A percentile compares a stretch with the other conserved stretches of the same genome.
These are phyloP conservation scores for Nymphalis c-album DNA, from an alignment of 2,888 invertebrate species.

Conservation along the genomic window DNA sequence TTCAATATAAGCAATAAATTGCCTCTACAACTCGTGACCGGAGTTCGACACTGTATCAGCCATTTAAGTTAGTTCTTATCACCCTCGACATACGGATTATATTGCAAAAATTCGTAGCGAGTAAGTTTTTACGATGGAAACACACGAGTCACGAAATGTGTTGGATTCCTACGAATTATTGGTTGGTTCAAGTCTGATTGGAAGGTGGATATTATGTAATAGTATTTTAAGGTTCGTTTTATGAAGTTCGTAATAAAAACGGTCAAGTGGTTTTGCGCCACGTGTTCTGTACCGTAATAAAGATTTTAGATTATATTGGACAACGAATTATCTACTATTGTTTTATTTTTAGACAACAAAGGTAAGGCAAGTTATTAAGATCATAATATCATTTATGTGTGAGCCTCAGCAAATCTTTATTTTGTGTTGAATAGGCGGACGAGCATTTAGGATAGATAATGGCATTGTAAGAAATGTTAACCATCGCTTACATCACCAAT, in stretches of 20 bases:
- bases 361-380: neutral
- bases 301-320: neutral
- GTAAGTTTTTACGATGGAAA: constrained; percentile 42
- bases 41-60: constrained; percentile 10
- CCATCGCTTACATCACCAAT: no score
- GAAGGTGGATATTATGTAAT: constrained; percentile 21
- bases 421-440: no score
- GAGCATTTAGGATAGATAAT: no score
- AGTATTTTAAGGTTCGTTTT: constrained; percentile 14
- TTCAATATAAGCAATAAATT: constrained; percentile 55
- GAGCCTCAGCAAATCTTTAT: no score
- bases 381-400: no score
- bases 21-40: constrained; percentile 30
- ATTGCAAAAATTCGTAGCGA: constrained; percentile 15
- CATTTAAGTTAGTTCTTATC: constrained; percentile 13
- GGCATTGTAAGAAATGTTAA: no score
- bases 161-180: constrained; percentile 46
- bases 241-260: constrained; percentile 7
- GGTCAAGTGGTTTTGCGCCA: neutral
- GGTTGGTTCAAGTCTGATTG: constrained; percentile 32
- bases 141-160: constrained; percentile 43
- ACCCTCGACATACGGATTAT: constrained; percentile 17
- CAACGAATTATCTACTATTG: neutral
- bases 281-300: constrained; percentile 1
- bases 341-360: neutral